A percentile compares a stretch with the other conserved stretches of the same genome.
These are phyloP conservation scores for Amiota mariae DNA, from an alignment of 2,888 invertebrate species.

Conservation along the genomic window DNA sequence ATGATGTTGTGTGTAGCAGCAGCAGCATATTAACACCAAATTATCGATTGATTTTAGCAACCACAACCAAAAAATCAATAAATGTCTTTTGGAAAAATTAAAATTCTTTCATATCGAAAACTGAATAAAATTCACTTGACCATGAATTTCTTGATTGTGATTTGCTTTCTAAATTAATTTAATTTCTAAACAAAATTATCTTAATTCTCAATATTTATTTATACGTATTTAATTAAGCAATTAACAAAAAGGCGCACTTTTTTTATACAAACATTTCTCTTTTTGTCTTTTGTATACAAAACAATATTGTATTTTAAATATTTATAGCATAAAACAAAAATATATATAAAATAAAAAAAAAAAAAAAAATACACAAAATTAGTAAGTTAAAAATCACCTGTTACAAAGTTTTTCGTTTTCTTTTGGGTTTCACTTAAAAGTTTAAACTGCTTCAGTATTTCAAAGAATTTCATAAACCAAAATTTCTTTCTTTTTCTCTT, in stretches of 20 bases:
- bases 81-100: conserved; percentile 55
- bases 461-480: not conserved
- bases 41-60: conserved; percentile 68
- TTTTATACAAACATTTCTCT: conserved; percentile 39
- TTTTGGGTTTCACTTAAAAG: no score
- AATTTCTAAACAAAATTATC: no score
- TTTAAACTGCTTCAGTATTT: no score
- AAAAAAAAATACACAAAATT: no score
- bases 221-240: conserved; percentile 40
- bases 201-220: not conserved
- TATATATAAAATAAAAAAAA: not conserved
- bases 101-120: conserved; percentile 22
- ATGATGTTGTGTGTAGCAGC: conserved; percentile 6
- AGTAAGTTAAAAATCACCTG: no score
- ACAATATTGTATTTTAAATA: not conserved
- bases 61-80: conserved; percentile 44
- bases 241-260: conserved; percentile 26
- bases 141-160: no score
- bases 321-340: not conserved
- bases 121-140: no score
- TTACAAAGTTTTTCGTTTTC: no score
- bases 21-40: conserved; percentile 64
- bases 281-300: conserved; percentile 27
- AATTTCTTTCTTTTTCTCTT: not conserved
- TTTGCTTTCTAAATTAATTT: no score